Conservation (phyloP, 2,888 invertebrate species). For the Gastrophysa polygoni region DNA sequence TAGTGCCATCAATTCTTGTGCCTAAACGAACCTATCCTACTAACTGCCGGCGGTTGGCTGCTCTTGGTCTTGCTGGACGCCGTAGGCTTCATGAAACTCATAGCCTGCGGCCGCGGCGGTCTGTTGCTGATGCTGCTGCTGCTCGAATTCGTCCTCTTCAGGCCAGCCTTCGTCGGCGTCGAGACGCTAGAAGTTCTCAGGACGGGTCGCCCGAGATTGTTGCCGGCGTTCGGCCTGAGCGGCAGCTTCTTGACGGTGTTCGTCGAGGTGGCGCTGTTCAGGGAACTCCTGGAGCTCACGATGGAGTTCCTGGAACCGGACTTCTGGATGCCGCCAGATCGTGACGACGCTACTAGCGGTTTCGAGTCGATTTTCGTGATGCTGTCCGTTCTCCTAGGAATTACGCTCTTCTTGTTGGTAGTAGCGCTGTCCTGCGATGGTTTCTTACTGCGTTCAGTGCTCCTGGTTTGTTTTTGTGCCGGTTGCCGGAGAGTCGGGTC, state of each 20-base stretch:
- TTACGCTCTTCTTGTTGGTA: conserved; percentile 49
- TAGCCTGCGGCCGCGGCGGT: conserved; percentile 54
- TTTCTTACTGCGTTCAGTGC: no score
- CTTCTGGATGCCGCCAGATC: conserved; percentile 72
- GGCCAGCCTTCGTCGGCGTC: conserved; percentile 13
- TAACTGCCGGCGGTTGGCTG: conserved; percentile 21
- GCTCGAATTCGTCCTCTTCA: conserved; percentile 25
- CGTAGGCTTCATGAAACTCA: conserved; percentile 85
- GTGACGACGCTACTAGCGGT: conserved; percentile 31
- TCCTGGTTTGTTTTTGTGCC: no score
- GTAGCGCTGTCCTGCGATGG: conserved; percentile 40
- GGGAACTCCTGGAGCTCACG: conserved; percentile 81
- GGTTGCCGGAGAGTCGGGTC: conserved; percentile 1
- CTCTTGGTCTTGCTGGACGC: conserved; percentile 79
- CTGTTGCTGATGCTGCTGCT: conserved; percentile 45
- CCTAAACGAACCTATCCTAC: conserved; percentile 32
- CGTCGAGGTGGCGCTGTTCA: conserved; percentile 80
- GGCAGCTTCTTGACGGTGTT: conserved; percentile 78
- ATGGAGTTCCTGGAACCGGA: conserved; percentile 81
- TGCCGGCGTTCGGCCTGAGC: conserved; percentile 50
- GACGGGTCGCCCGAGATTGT: conserved; percentile 29
- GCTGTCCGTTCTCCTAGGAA: conserved; percentile 56
- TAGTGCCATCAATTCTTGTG: conserved; percentile 34
- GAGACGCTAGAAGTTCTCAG: conserved; percentile 41
- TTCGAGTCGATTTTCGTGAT: conserved; percentile 55